Evolutionary conservation across 2,797 vertebrate species (phyloP), one percentile per base, ranked within the genome.

Genomic region (Myotis myotis): DNA sequence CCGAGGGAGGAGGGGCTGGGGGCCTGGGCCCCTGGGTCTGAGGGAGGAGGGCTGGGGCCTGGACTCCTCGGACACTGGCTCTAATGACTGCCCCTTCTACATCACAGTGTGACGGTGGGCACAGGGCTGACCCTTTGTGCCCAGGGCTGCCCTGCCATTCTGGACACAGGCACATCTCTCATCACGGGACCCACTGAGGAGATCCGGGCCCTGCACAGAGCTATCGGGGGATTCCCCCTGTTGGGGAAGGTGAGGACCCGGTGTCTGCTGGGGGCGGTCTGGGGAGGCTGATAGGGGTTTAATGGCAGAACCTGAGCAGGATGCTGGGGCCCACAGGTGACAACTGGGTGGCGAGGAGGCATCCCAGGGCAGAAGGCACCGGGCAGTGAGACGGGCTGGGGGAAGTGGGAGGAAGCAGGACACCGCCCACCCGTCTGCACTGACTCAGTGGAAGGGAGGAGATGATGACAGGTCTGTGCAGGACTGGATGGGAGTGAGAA

Each of bases 101-200:
- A 20, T 81, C 55, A 8, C 97, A 99, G 99, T n/a, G 96, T 99
- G 70, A 86, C 96, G 8, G 98, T 99, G 20, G 98, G 98, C 25
- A 94, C 94, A 47, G 98, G 98, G 90, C 97, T 99, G 97, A 98
- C 95, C 30, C 97, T 99, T 30, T 99, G 99, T 95, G 98, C 98
- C 96, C 95, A 70, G 0, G 97, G 99, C 85, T 99, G 99, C 97
- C 98, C 99, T 96, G 98, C 98, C 5, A 98, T 99, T 17, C 97
- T 99, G 20, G 99, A 99, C 97, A 99, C 99, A 0, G 99, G 99
- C 72, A 99, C 99, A 0, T 99, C 99, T 11, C 89, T 99, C 41
- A 98, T 99, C 33, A 97, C 95, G 0, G 99, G 99, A 20, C 99
- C 99, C 0, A 71, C 28, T 6, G 97, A 97, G 90, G 99, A 99